Evolutionary conservation across 2,797 vertebrate genomes (phyloP).

Genomic region (Halcyon badia): DNA sequence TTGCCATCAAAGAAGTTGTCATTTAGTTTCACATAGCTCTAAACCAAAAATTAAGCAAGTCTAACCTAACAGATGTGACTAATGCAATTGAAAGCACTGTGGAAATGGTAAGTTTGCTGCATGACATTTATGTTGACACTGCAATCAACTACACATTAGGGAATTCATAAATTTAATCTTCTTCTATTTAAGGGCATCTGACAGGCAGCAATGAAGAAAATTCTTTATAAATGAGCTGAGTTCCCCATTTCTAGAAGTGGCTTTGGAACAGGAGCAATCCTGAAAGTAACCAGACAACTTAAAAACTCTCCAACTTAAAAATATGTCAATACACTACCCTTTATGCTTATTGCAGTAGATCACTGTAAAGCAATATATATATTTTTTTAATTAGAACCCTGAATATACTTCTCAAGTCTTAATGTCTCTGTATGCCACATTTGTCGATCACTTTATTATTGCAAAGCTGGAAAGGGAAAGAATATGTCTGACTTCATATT

Average conservation of each 20-base stretch:
- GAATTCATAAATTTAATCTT: conserved; percentile 56
- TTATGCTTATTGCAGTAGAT: background rate
- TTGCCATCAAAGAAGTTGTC: background rate
- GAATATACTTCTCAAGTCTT: background rate
- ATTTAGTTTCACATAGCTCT: background rate
- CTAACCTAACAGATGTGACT: conserved; percentile 30
- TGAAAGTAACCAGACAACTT: background rate
- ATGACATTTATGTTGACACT: conserved; percentile 67
- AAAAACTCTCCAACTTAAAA: conserved; percentile 39
- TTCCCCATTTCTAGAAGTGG: conserved; percentile 14
- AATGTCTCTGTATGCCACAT: background rate
- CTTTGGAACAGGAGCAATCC: background rate
- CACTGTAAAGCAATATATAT: background rate
- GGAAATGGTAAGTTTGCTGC: conserved; percentile 41
- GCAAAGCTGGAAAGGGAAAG: background rate
- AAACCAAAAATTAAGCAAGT: conserved; percentile 22
- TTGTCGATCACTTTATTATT: background rate
- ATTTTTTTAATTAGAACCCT: background rate
- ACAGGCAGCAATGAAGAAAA: conserved; percentile 18
- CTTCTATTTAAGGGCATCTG: conserved; percentile 24
- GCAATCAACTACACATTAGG: conserved; percentile 70
- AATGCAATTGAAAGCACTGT: conserved; percentile 53
- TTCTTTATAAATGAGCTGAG: conserved; percentile 28
- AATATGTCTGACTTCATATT: background rate
- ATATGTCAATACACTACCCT: background rate